These are phyloP conservation scores for Stenodera caucasica DNA, from an alignment of 2,888 invertebrate species.

Conservation along the genomic window DNA sequence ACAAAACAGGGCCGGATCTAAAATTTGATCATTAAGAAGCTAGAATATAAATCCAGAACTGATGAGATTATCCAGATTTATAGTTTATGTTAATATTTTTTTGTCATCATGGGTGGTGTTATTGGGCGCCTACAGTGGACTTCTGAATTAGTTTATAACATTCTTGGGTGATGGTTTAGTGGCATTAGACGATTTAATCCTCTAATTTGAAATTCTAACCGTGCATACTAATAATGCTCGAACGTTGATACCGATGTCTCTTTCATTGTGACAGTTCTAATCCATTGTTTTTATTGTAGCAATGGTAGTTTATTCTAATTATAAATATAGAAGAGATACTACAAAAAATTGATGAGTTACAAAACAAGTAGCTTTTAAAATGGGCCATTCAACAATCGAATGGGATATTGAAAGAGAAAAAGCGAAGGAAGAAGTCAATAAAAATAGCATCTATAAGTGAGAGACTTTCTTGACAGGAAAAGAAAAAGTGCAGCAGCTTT, in stretches of 20 bases:
- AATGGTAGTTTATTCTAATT: background rate
- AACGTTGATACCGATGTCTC: background rate
- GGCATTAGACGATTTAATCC: constrained; percentile 6
- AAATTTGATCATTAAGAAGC: too few relatives aligned
- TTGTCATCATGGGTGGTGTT: background rate
- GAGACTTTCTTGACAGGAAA: background rate
- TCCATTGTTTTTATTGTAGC: background rate
- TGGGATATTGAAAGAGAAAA: background rate
- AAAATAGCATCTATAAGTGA: background rate
- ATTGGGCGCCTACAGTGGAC: background rate
- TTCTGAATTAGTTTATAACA: constrained; percentile 2
- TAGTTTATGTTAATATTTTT: background rate
- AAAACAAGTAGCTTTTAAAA: background rate
- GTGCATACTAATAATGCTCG: constrained; percentile 2
- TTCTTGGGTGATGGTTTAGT: background rate
- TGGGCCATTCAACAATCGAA: background rate
- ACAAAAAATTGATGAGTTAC: too few relatives aligned
- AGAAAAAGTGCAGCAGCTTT: too few relatives aligned
- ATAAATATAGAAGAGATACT: background rate
- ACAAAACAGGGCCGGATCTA: too few relatives aligned
- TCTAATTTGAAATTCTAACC: constrained; percentile 1
- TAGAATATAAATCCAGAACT: too few relatives aligned
- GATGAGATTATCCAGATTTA: too few relatives aligned
- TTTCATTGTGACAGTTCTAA: background rate
- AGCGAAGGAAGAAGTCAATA: background rate